Base-by-base conservation (phyloP, 2,888 invertebrate species). In the Dynastes grantii region DNA sequence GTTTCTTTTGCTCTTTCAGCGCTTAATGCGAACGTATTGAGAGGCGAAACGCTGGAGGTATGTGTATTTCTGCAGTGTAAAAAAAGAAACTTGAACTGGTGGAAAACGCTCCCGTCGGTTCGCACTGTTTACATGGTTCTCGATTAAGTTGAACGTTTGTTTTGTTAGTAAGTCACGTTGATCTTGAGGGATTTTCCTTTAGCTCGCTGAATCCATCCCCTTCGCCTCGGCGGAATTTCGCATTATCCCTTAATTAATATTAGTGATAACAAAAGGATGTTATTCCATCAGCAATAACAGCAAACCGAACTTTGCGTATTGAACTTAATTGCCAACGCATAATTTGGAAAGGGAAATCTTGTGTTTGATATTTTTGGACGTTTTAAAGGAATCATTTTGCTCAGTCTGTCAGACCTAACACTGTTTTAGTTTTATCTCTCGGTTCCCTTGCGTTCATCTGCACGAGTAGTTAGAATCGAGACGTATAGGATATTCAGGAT, bases 81-180 rank as follows among this genome's bases (percentile, higher is more conserved):
- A 73, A 45, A 73, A 71, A 61, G 40, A 27, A 37, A 73, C 61
- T 73, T 73, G 58, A 73, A 61, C 61, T 37, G 58, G 73, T 61
- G 73, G 37, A 58, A 61, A 73, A 73, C 40, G 73, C 40, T 58
- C 45, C 73, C 27, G 73, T 79, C 81, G 73, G 79, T 79, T 81
- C 81, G 81, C 82, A 80, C 70, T 81, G 81, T 82, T 82, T 82
- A 80, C 82, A 83, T 76, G 82, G 80, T 81, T 82, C 81, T 81
- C 81, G 79, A 81, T 81, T 78, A 81, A 83, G 79, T 83, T 80
- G 83, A 82, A 83, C 81, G 81, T 81, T 82, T 81, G 82, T 83
- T 83, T 83, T 83, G 82, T 80, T 82, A 81, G 80, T 78, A 76
- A 79, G 80, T 78, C 79, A 81, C 76, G 80, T 78, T 75, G 73